Conservation (phyloP, 2,113 vertebrate species). For the Lophura nycthemera region DNA sequence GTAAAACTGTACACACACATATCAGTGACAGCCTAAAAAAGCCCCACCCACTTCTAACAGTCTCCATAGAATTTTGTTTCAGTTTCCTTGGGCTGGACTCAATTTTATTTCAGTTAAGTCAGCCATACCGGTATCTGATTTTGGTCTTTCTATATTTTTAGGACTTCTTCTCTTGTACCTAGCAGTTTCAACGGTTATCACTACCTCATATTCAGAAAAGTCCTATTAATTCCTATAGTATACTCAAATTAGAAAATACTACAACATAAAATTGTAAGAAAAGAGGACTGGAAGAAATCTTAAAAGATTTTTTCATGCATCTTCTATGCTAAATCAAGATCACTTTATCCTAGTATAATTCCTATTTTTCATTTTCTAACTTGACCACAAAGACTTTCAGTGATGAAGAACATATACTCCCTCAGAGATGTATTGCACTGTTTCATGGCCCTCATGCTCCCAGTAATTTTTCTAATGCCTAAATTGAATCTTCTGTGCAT, state of each 20-base stretch:
- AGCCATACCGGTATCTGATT: neutral
- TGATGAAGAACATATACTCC: neutral
- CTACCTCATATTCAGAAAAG: neutral
- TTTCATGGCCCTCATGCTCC: neutral
- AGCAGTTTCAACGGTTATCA: neutral
- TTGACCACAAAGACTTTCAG: neutral
- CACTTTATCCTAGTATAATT: neutral
- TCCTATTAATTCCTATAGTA: neutral
- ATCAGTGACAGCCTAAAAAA: neutral
- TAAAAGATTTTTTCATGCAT: neutral
- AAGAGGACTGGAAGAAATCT: neutral
- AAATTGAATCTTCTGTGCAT: neutral
- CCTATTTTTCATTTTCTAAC: neutral
- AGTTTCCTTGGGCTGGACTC: neutral
- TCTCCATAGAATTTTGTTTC: neutral
- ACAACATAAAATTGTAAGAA: neutral
- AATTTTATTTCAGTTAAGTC: neutral
- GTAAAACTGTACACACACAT: neutral
- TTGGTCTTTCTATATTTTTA: neutral
- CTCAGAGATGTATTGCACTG: neutral
- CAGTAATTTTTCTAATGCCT: neutral
- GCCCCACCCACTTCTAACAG: neutral
- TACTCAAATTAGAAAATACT: neutral
- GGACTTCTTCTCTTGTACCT: neutral
- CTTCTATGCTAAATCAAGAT: neutral